A percentile compares a stretch with the other conserved stretches of the same genome.
Conservation (phyloP, 2,113 vertebrate genomes). For the Ardeotis arabs region DNA sequence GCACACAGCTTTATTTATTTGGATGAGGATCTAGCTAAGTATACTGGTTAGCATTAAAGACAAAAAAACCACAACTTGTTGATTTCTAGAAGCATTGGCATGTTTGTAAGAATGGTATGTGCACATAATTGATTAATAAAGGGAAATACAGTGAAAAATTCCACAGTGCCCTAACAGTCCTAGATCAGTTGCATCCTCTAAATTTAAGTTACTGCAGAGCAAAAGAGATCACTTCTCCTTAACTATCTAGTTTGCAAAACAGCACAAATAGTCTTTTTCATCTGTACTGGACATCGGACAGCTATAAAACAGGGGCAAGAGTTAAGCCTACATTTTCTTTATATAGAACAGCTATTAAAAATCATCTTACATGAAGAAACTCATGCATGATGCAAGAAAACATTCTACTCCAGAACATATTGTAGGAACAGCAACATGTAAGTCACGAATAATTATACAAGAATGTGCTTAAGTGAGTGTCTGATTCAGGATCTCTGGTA, state of each 20-base stretch:
- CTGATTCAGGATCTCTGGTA: not conserved
- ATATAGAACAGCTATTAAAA: not conserved
- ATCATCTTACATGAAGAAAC: not conserved
- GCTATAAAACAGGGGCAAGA: not conserved
- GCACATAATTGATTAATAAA: not conserved
- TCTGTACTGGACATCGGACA: not conserved
- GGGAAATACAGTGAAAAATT: not conserved
- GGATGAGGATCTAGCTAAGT: slow-evolving; percentile 10
- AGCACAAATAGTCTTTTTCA: not conserved
- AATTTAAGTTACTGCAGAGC: not conserved
- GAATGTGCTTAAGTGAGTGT: not conserved
- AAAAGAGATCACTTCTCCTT: not conserved
- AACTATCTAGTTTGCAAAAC: not conserved
- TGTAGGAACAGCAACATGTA: fast-evolving
- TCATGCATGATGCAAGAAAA: not conserved
- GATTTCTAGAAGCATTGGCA: not conserved
- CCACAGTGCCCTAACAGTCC: not conserved
- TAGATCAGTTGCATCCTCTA: not conserved
- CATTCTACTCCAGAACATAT: not conserved
- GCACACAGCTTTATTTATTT: slow-evolving; percentile 43
- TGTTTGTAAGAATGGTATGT: not conserved
- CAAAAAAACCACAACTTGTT: not conserved
- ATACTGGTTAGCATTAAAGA: not conserved
- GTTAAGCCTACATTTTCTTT: not conserved
- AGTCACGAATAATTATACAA: not conserved